Percentiles rank a stretch among this genome's conserved stretches.
These are phyloP conservation scores for Bubo scandiacus DNA, from an alignment of 2,113 vertebrate genomes.

Conservation along the genomic window DNA sequence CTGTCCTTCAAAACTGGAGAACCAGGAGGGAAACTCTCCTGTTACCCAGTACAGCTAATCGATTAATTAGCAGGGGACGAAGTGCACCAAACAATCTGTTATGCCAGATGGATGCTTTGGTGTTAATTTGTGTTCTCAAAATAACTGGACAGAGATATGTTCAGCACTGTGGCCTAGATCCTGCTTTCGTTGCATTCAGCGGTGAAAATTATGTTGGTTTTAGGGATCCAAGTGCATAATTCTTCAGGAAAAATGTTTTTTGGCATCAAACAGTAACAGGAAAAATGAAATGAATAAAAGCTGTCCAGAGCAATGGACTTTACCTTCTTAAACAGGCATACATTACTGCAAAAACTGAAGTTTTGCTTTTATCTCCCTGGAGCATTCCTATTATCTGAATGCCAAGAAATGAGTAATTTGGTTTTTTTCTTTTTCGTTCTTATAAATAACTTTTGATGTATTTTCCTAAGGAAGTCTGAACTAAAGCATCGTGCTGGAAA, in stretches of 20 bases:
- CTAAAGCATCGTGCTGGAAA: neutral
- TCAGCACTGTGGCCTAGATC: neutral
- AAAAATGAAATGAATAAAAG: neutral
- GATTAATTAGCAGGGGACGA: constrained; percentile 45
- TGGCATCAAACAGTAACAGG: neutral
- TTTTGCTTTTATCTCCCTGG: neutral
- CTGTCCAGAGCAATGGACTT: neutral
- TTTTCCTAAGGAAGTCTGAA: constrained; percentile 20
- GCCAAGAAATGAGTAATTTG: constrained; percentile 32
- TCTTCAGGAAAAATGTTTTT: constrained; percentile 13
- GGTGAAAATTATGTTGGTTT: neutral
- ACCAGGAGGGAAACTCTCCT: neutral
- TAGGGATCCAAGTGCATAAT: neutral
- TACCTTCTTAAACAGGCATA: neutral
- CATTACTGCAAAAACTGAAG: neutral
- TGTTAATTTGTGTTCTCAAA: constrained; percentile 32
- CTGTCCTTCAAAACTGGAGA: neutral
- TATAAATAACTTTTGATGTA: neutral
- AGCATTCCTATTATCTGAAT: neutral
- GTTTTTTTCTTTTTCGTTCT: neutral
- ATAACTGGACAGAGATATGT: constrained; percentile 26
- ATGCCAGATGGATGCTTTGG: constrained; percentile 43
- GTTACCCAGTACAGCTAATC: constrained; percentile 15
- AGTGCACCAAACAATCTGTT: constrained; percentile 45
- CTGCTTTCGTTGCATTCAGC: neutral